A percentile compares a stretch with the other conserved stretches of the same genome.
Evolutionary conservation across 2,113 vertebrate species (phyloP).

Genomic region (Thamnaconus septentrionalis): DNA sequence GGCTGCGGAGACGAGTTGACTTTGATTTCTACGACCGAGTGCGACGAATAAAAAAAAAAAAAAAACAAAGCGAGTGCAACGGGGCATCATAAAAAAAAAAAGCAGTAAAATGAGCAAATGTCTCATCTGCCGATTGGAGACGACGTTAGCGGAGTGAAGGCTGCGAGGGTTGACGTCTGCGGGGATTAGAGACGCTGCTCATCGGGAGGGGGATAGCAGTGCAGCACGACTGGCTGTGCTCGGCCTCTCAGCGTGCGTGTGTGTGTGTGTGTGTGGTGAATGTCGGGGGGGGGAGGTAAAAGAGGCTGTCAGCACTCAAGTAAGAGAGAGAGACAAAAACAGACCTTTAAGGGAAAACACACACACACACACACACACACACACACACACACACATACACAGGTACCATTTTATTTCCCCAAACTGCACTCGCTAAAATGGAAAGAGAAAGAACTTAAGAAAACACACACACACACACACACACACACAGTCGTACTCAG

Average conservation of each 20-base stretch:
- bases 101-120: conserved; percentile 7
- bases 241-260: no score
- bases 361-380: no score
- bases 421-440: conserved; percentile 53
- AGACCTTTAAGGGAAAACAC: conserved; percentile 40
- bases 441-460: conserved; percentile 42
- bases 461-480: conserved; percentile 1
- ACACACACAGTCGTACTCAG: no score
- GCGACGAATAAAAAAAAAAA: no score
- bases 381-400: conserved; percentile 3
- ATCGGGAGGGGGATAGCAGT: conserved; percentile 44
- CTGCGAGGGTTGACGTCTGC: conserved; percentile 31
- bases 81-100: no score
- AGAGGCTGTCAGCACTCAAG: conserved; percentile 61
- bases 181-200: conserved; percentile 44
- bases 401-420: conserved; percentile 61
- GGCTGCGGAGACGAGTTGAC: no score
- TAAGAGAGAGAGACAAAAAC: conserved; percentile 57
- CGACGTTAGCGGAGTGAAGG: conserved; percentile 10
- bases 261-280: no score
- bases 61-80: no score
- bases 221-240: conserved; percentile 42
- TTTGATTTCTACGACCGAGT: no score
- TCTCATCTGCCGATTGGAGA: conserved; percentile 6
- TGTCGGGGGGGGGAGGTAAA: conserved; percentile 34